Evolutionary conservation across 1,140 invertebrate genomes (phyloP), one percentile per base, ranked within the genome.

Genomic region (Ladona fulva): DNA sequence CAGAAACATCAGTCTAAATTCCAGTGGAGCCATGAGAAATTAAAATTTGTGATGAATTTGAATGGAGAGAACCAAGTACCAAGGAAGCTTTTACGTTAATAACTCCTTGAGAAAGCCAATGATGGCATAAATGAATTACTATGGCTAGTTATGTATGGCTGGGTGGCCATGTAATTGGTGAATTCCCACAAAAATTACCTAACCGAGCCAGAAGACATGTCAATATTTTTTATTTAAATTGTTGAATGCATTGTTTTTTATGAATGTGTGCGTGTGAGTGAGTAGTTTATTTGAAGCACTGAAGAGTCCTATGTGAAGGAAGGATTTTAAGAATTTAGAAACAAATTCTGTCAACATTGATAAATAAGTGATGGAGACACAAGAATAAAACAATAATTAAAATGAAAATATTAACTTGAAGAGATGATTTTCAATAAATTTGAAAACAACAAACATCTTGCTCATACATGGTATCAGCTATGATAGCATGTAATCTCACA

Each of bases 1-100:
- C 84, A 66, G 85, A 85, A 80, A 85, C 85, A 59, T 84, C 84
- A 29, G 85, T 85, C 76, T 85, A 83, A 84, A 77, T 66, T 66
- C 52, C 52, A 16, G 16, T 1, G 52, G 5, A 66, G 5, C n/a
- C 14, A 16, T 19, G 52, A 22, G n/a, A 12, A 22, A 12, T 66
- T 5, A 37, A 37, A 66, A 66, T 66, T 66, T 66, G 52, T 66
- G 52, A 66, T 66, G 52, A 66, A 66, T 66, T 66, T 66, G 14
- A 12, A 66, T 66, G 52, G n/a, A 66, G 12, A 66, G 14, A 66
- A 66, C n/a, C n/a, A 66, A 66, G 52, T 66, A 66, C 12, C 52
- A 66, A 66, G 52, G 52, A 66, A 6, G 14, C 52, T 66, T 66
- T 66, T 66, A 66, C 14, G 3, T 66, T 66, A 66, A 66, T 66